These are phyloP conservation scores for Macropodus opercularis DNA, from an alignment of 2,797 vertebrate genomes.

Conservation along the genomic window DNA sequence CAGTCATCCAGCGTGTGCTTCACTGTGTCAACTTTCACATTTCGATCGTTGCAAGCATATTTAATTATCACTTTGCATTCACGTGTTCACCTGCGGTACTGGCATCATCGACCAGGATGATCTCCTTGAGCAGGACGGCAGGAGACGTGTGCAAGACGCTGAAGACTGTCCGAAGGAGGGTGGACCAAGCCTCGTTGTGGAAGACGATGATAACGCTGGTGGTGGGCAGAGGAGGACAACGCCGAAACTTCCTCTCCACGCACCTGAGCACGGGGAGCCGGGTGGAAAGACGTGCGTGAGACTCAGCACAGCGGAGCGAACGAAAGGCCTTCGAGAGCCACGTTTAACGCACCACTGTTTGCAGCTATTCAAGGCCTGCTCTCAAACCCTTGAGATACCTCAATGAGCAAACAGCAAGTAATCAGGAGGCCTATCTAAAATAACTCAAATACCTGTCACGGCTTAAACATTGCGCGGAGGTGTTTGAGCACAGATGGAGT, in stretches of 20 bases:
- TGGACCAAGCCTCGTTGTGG: conserved; percentile 97
- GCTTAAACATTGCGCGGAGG: neutral
- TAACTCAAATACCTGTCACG: neutral
- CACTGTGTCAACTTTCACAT: no score
- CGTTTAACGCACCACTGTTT: conserved; percentile 18
- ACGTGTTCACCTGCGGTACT: conserved; percentile 91
- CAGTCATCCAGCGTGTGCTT: no score
- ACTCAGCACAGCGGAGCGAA: conserved; percentile 18
- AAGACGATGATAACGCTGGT: conserved; percentile 96
- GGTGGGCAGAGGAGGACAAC: conserved; percentile 87
- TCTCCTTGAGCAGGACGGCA: conserved; percentile 87
- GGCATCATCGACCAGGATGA: conserved; percentile 94
- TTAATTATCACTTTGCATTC: no score
- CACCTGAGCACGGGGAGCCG: conserved; percentile 79
- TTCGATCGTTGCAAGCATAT: no score
- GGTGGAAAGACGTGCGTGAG: neutral
- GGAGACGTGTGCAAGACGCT: conserved; percentile 91
- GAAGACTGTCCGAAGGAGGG: conserved; percentile 91
- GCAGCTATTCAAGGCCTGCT: conserved; percentile 8
- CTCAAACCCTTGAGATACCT: neutral
- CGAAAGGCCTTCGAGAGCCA: neutral
- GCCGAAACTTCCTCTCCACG: conserved; percentile 88
- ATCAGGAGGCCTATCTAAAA: neutral
- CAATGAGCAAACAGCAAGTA: conserved; percentile 15
- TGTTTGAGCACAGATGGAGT: conserved; percentile 2